These are phyloP conservation scores for Drosophila bunnanda DNA, from an alignment of 2,888 invertebrate species.

Conservation along the genomic window DNA sequence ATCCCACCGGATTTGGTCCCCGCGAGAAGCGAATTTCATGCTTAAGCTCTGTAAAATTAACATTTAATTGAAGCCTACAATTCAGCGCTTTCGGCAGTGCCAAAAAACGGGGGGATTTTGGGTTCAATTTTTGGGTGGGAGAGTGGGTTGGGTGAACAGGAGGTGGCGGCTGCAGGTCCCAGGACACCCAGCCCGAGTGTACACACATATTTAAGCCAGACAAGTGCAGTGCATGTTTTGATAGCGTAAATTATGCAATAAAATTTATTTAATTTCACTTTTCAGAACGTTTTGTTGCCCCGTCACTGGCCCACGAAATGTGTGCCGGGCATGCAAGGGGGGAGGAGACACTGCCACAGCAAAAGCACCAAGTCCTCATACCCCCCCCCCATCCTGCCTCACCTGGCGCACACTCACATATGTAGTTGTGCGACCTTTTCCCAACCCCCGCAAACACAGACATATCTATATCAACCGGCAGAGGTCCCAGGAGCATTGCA, in stretches of 20 bases:
- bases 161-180: constrained; percentile 28
- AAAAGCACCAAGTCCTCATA: not conserved
- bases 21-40: constrained; percentile 69
- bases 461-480: constrained; percentile 55
- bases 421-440: constrained; percentile 22
- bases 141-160: not conserved
- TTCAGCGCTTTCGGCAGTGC: constrained; percentile 32
- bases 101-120: constrained; percentile 1
- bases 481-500: constrained; percentile 68
- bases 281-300: constrained; percentile 69
- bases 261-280: constrained; percentile 80
- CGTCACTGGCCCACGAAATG: constrained; percentile 46
- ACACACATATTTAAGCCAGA: constrained; percentile 9
- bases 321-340: constrained; percentile 51
- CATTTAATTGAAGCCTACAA: constrained; percentile 78
- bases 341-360: not conserved
- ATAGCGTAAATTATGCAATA: constrained; percentile 80
- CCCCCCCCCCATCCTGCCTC: constrained; percentile 5
- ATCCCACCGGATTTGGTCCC: constrained; percentile 25
- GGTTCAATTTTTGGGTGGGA: not conserved
- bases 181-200: constrained; percentile 1
- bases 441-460: constrained; percentile 15
- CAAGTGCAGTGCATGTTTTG: constrained; percentile 69
- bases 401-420: constrained; percentile 35
- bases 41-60: constrained; percentile 81